Evolutionary conservation across 2,888 invertebrate genomes (phyloP).

Genomic region (Drosophila putrida): DNA sequence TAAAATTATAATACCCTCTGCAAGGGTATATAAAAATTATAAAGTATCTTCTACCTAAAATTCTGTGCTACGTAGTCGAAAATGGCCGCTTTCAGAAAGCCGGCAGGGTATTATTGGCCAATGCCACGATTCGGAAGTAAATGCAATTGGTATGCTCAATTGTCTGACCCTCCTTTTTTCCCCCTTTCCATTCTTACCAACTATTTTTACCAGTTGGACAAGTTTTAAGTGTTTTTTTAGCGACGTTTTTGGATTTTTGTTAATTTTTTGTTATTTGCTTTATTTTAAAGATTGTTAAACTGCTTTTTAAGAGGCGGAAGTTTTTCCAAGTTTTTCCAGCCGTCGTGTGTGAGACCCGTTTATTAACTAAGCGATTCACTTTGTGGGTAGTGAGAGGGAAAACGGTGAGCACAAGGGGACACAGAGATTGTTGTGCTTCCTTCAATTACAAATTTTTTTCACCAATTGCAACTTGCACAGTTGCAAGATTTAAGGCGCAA

Average conservation of each 20-base stretch:
- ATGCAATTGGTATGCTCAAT: slow-evolving; percentile 30
- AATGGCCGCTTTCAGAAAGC: background rate
- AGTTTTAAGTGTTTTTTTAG: slow-evolving; percentile 28
- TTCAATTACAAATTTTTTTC: slow-evolving; percentile 25
- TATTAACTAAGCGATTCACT: slow-evolving; percentile 51
- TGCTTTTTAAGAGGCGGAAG: slow-evolving; percentile 68
- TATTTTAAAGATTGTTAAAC: slow-evolving; percentile 55
- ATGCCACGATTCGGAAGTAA: slow-evolving; percentile 65
- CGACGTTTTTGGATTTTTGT: slow-evolving; percentile 17
- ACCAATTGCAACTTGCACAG: slow-evolving; percentile 24
- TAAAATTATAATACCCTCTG: no score
- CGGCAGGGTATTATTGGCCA: slow-evolving; percentile 13
- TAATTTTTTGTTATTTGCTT: slow-evolving; percentile 38
- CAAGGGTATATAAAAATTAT: no score
- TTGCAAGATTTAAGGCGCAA: slow-evolving; percentile 1
- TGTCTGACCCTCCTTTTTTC: background rate
- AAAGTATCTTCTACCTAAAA: no score
- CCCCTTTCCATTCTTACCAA: background rate
- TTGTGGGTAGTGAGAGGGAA: background rate
- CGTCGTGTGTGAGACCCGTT: slow-evolving; percentile 41
- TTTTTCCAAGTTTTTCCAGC: slow-evolving; percentile 29
- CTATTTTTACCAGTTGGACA: slow-evolving; percentile 47
- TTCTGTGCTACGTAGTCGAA: background rate
- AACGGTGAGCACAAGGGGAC: background rate
- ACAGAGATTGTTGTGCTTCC: slow-evolving; percentile 34